Evolutionary conservation across 2,797 vertebrate species (phyloP), one percentile per base, ranked within the genome.

Genomic region (Siniperca scherzeri): DNA sequence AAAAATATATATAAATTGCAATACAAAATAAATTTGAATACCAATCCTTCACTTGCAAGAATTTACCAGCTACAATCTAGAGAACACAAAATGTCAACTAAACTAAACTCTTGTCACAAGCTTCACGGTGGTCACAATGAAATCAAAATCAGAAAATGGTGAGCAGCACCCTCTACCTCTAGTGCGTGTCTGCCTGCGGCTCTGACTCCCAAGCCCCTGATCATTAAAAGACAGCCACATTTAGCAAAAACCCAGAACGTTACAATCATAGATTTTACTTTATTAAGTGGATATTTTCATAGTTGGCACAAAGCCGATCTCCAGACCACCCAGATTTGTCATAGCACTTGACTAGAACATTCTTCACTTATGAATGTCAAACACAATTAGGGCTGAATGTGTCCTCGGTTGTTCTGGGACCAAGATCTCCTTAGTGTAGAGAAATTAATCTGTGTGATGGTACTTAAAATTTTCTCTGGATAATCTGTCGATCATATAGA

Each of bases 151-250:
- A 76, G 74, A 44, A 13, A 56, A 61, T 36, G 70, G 89, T 59
- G 57, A 87, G 74, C 88, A 91, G 91, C 85, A 1, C 93, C 93
- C 92, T 87, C 94, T 94, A 52, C 90, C 93, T 93, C 70, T 70
- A 21, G 22, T 67, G 2, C 25, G 16, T 40, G 55, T 53, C 17
- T 36, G 30, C 38, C 7, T 9, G 22, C 53, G 40, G 14, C 21
- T 75, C n/a, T 46, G 17, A 27, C 42, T 62, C 44, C 60, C 16
- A 13, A 40, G 10, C 4, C 27, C 42, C 42, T n/a, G n/a, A 52
- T 74, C 25, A 70, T 59, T 55, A 61, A 55, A 70, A 53, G 40
- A 17, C 67, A 72, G 67, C 17, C 66, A 70, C 21, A 65, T 79
- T 82, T 21, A 84, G 50, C n/a, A 71, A 73, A 80, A 65, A 40